These are phyloP conservation scores for Zaprionus nigranus DNA, from an alignment of 1,140 invertebrate genomes.

Conservation along the genomic window DNA sequence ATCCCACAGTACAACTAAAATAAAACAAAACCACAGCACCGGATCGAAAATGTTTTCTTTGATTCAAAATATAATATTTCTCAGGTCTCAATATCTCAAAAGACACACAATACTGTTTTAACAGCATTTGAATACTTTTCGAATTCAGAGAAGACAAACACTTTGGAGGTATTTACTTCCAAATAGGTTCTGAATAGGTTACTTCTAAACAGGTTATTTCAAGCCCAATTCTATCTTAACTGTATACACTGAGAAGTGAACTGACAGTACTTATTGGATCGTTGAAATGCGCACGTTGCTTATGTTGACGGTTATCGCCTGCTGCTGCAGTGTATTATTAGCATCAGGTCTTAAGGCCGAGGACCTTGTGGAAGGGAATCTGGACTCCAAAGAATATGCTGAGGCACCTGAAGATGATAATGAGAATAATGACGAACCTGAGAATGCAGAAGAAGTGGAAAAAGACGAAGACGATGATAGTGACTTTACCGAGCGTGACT, in stretches of 20 bases:
- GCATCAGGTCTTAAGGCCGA: not conserved
- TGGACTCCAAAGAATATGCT: not conserved
- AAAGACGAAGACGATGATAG: conserved; percentile 21
- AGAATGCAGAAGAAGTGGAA: not conserved
- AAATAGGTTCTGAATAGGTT: no score
- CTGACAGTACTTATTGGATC: conserved; percentile 41
- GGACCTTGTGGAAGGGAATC: not conserved
- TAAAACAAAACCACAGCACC: conserved; percentile 4
- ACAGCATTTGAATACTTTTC: not conserved
- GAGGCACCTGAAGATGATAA: not conserved
- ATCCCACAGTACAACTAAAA: conserved; percentile 3
- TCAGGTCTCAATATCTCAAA: not conserved
- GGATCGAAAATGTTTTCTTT: not conserved
- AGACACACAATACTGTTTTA: not conserved
- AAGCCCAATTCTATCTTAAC: conserved; percentile 17
- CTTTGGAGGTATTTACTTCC: not conserved
- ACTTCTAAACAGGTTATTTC: not conserved
- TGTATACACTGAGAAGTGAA: not conserved
- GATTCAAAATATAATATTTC: not conserved
- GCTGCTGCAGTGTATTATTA: conserved; percentile 3
- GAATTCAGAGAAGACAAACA: not conserved
- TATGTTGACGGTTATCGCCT: conserved; percentile 28
- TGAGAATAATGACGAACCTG: not conserved
- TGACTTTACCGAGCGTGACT: not conserved
- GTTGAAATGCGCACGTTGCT: conserved; percentile 47